These are phyloP conservation scores for Melanerpes aurifrons DNA, from an alignment of 2,113 vertebrate genomes.

Conservation along the genomic window DNA sequence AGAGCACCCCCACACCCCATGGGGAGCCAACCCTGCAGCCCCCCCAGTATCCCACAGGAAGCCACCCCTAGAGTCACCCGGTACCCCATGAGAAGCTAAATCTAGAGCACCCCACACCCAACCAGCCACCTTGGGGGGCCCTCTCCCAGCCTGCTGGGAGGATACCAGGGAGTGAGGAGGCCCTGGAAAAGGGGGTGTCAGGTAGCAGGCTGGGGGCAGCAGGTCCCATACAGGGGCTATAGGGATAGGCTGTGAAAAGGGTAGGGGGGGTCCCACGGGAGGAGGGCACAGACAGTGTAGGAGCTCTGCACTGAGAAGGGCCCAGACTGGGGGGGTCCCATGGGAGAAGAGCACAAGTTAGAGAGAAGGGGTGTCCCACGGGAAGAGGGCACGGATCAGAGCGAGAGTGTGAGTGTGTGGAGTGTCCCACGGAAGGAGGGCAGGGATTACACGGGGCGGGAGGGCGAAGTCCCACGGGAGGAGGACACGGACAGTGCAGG, in stretches of 20 bases:
- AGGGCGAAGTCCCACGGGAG: no score
- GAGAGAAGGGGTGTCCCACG: no score
- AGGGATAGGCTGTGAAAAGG: not conserved
- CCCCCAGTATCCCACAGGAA: not conserved
- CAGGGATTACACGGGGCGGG: no score
- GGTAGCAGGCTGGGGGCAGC: not conserved
- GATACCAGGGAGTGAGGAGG: no score
- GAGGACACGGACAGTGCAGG: no score
- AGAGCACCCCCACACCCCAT: not conserved
- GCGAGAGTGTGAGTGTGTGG: no score
- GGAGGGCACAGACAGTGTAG: no score
- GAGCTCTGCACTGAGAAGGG: no score
- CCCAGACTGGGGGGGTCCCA: not conserved
- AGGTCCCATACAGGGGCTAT: fast-evolving
- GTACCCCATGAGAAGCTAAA: not conserved
- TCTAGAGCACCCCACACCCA: not conserved
- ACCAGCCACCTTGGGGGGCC: not conserved
- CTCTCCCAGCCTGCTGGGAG: fast-evolving
- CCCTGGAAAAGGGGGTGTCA: not conserved
- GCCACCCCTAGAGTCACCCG: not conserved
- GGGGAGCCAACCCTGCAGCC: not conserved
- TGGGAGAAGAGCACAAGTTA: no score
- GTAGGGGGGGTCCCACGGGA: no score
- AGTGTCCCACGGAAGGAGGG: no score
- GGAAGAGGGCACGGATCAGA: no score